Percentiles rank a stretch among this genome's conserved stretches.
Conservation (phyloP, 2,888 invertebrate genomes). For the Gymnoscelis rufifasciata region DNA sequence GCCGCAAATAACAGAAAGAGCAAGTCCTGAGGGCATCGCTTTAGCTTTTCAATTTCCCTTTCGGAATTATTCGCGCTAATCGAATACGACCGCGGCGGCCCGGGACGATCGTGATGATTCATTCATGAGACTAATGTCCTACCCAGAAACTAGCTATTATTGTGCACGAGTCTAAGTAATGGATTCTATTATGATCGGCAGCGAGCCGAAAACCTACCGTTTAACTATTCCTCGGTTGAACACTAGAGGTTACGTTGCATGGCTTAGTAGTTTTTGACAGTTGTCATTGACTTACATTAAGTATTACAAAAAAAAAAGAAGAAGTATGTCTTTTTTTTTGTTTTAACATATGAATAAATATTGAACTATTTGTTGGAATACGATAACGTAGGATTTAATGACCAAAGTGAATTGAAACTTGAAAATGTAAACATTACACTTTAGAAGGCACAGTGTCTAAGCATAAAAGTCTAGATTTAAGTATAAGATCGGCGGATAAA, state of each 20-base stretch:
- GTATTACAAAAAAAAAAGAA: too few species aligned
- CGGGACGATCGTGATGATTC: constrained; percentile 68
- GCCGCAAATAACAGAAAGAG: constrained; percentile 77
- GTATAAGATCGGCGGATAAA: too few species aligned
- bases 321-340: neutral
- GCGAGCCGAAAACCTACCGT: constrained; percentile 13
- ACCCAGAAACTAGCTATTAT: constrained; percentile 61
- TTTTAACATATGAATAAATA: too few species aligned
- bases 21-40: constrained; percentile 76
- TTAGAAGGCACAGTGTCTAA: too few species aligned
- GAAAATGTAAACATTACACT: too few species aligned
- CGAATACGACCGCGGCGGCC: constrained; percentile 68
- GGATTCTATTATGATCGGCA: constrained; percentile 22
- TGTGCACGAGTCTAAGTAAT: constrained; percentile 26
- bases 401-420: too few species aligned
- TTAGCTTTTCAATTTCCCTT: constrained; percentile 79
- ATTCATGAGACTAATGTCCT: constrained; percentile 75
- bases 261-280: too few species aligned
- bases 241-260: constrained; percentile 1
- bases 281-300: too few species aligned
- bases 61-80: constrained; percentile 78
- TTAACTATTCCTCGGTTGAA: constrained; percentile 13
- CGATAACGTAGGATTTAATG: too few species aligned
- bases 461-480: too few species aligned
- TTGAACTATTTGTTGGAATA: too few species aligned